Evolutionary conservation across 2,113 vertebrate species (phyloP).

Genomic region (Neomonachus schauinslandi): DNA sequence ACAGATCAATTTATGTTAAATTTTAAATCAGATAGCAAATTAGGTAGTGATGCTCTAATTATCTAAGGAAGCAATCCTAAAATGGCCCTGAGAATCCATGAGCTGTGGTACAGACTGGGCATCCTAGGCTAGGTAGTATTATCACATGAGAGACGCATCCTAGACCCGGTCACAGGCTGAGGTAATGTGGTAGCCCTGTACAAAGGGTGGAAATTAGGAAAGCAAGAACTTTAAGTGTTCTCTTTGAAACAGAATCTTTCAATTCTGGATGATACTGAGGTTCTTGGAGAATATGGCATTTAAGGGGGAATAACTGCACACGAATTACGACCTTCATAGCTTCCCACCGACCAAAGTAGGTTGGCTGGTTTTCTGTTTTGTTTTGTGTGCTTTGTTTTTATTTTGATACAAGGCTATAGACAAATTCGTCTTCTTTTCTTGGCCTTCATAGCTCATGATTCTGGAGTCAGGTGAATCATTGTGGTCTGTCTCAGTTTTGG

Average conservation of each 20-base stretch:
- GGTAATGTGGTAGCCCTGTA: rapidly evolving
- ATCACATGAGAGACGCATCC: rapidly evolving
- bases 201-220: not conserved
- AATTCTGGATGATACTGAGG: not conserved
- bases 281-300: not conserved
- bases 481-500: not conserved
- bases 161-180: not conserved
- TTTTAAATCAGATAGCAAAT: not conserved
- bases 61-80: not conserved
- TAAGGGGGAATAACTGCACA: not conserved
- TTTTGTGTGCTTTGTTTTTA: not conserved
- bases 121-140: rapidly evolving
- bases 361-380: not conserved
- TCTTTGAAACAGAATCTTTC: not conserved
- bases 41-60: not conserved
- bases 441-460: not conserved
- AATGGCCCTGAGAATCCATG: rapidly evolving
- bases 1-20: not conserved
- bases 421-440: not conserved
- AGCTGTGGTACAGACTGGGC: not conserved
- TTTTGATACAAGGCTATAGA: not conserved
- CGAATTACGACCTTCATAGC: not conserved
- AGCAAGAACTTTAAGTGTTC: not conserved
- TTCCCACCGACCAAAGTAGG: not conserved
- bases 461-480: not conserved